phyloP scores from a whole-genome alignment of 2,797 vertebrate genomes.

The Carapus acus region DNA sequence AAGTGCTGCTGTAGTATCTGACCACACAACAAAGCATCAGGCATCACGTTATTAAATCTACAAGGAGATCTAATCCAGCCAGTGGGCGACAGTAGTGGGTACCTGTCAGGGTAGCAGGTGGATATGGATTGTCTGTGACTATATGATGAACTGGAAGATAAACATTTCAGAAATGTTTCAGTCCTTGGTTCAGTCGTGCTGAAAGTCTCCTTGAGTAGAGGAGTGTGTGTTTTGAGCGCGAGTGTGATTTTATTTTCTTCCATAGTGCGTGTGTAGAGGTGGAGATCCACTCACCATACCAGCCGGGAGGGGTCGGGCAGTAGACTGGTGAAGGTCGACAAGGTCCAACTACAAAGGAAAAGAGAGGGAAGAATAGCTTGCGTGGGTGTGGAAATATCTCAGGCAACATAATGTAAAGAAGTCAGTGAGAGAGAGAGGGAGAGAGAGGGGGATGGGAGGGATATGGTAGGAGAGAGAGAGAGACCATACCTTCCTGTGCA shows the following conservation, averaged over 20 bases:
- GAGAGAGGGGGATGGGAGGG: too few species aligned
- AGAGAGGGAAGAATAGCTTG: too few species aligned
- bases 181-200: too few species aligned
- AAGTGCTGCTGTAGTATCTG: not conserved
- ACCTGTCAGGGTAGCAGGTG: conserved; percentile 70
- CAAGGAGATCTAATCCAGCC: conserved; percentile 1
- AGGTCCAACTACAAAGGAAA: conserved; percentile 50
- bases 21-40: not conserved
- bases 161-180: conserved; percentile 15
- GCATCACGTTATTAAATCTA: not conserved
- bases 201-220: too few species aligned
- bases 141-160: conserved; percentile 74
- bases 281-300: conserved; percentile 58
- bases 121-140: conserved; percentile 76
- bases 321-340: conserved; percentile 74
- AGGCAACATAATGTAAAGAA: too few species aligned
- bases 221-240: too few species aligned
- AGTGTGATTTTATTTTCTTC: too few species aligned
- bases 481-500: conserved; percentile 55
- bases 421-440: too few species aligned
- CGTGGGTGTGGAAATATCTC: too few species aligned
- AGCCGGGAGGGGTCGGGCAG: conserved; percentile 74
- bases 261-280: too few species aligned
- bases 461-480: not conserved
- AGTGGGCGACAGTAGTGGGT: conserved; percentile 22